Evolutionary conservation across 2,113 vertebrate genomes (phyloP), one percentile per base, ranked within the genome.

Genomic region (Orthonyx spaldingii): DNA sequence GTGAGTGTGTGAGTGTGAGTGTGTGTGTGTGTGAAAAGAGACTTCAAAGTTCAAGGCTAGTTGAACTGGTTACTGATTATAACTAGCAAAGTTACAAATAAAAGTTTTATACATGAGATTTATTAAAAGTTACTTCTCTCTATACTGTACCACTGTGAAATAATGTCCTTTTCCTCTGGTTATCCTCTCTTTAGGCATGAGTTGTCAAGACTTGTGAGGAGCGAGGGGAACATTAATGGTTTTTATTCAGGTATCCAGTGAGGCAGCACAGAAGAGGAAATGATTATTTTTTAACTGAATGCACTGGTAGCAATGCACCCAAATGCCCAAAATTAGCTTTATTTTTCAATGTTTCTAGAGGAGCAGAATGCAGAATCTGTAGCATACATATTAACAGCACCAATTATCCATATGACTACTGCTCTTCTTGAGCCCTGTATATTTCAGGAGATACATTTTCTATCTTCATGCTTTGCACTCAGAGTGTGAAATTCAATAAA

Each of bases 251-350:
- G 42, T 60, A 83, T 53, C 60, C 90, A 90, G 59, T 2, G 11
- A 92, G 74, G 90, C 30, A 2, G 35, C 32, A 71, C 41, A 86
- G 60, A 55, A 92, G 35, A 88, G 90, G 90, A 97, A 96, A 96
- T 95, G 0, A 95, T 90, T 93, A 74, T 95, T 91, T 96, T 96
- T 94, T 87, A 94, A 71, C 88, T 95, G 94, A 96, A 96, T 12
- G 84, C 93, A 91, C 93, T 72, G 52, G 55, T 96, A 93, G 27
- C 2, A 13, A 61, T 94, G 66, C 35, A 94, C 52, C 4, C 65
- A 93, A 95, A 84, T 84, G 68, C 20, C 35, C 47, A 3, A 94
- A 88, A 96, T 96, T 85, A 95, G 32, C 88, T 94, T 91, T 89
- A 94, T 95, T 94, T 96, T 96, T 93, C 84, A 75, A 52, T 88